These are phyloP conservation scores for Ricordea florida DNA, from an alignment of 92 coral and sea anemone genomes.

Conservation along the genomic window DNA sequence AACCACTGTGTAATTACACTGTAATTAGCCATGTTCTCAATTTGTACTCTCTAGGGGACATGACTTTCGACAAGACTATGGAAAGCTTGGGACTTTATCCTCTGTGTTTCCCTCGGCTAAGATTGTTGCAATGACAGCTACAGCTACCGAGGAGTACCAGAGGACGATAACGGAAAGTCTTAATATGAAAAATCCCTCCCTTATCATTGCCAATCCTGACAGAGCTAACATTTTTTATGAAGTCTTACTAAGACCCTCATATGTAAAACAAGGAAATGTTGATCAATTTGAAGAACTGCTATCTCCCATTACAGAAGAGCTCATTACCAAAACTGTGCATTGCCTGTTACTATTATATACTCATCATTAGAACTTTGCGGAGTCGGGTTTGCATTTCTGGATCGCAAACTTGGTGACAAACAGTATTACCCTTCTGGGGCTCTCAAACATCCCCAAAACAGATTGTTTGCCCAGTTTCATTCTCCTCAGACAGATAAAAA, in stretches of 20 bases:
- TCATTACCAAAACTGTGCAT: neutral
- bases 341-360: constrained; percentile 12
- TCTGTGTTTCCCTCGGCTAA: neutral
- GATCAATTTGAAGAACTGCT: no score
- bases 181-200: neutral
- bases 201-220: constrained; percentile 9
- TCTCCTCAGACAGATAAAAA: constrained; percentile 6
- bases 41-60: constrained; percentile 22
- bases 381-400: constrained; percentile 2
- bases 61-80: neutral
- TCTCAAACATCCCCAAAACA: neutral
- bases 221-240: constrained; percentile 1
- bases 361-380: constrained; percentile 7
- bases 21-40: no score
- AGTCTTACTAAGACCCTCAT: neutral
- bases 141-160: constrained; percentile 7
- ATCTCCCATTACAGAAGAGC: neutral
- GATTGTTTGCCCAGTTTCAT: constrained; percentile 25
- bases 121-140: constrained; percentile 29
- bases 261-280: neutral
- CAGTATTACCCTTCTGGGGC: neutral
- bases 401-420: neutral
- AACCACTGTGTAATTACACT: no score
- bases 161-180: neutral
- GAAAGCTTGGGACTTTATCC: constrained; percentile 3